Evolutionary conservation across 2,113 vertebrate genomes (phyloP).

Genomic region (Halichoeres trimaculatus): DNA sequence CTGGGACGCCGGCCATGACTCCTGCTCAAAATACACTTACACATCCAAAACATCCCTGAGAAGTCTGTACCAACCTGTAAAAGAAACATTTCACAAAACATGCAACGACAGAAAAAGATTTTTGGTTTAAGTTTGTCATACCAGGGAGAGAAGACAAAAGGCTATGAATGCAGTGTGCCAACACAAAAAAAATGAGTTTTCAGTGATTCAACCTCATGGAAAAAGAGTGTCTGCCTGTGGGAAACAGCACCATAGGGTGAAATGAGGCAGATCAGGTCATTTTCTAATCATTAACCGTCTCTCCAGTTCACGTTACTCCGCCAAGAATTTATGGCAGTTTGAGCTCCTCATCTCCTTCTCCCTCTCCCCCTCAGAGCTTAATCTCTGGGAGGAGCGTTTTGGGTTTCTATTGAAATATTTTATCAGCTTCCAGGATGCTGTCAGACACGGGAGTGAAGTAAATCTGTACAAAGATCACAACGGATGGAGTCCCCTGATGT

Average conservation of each 20-base stretch:
- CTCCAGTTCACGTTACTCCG: conserved; percentile 47
- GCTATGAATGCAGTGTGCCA: conserved; percentile 1
- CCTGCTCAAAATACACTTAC: conserved; percentile 44
- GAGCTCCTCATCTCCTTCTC: conserved; percentile 45
- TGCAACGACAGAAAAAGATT: conserved; percentile 4
- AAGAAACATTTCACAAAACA: background rate
- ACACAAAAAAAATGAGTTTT: conserved; percentile 20
- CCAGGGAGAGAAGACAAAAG: conserved; percentile 19
- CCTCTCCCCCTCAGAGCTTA: conserved; percentile 28
- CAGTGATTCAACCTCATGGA: conserved; percentile 8
- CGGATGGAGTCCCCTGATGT: conserved; percentile 53
- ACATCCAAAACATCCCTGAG: conserved; percentile 54
- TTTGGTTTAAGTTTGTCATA: conserved; percentile 11
- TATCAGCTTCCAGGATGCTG: conserved; percentile 66
- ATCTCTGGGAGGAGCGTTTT: conserved; percentile 49
- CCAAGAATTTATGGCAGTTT: conserved; percentile 67
- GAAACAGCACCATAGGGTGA: conserved; percentile 56
- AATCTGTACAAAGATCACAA: conserved; percentile 61
- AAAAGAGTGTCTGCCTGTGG: conserved; percentile 29
- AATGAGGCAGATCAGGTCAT: conserved; percentile 50
- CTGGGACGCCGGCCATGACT: conserved; percentile 48
- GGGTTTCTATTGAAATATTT: conserved; percentile 72
- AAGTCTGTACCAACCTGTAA: conserved; percentile 16
- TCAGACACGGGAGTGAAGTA: conserved; percentile 60
- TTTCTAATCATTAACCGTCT: conserved; percentile 70